Evolutionary conservation across 2,113 vertebrate genomes (phyloP).

Genomic region (Maylandia zebra): DNA sequence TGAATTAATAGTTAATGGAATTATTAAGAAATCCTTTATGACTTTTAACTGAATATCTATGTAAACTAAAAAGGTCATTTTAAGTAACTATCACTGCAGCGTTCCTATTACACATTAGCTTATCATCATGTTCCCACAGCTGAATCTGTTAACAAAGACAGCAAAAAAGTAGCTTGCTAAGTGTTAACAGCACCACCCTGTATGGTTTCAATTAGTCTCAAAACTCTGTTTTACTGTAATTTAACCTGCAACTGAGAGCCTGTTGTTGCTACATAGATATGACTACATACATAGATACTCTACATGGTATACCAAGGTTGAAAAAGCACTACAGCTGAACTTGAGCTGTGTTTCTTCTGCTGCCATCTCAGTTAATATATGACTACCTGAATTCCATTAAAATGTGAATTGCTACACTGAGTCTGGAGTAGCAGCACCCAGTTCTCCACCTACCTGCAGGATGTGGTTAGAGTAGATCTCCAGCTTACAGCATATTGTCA

Average conservation of each 20-base stretch:
- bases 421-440: background rate
- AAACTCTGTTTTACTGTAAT: background rate
- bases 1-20: background rate
- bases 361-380: background rate
- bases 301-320: rapidly evolving
- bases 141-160: background rate
- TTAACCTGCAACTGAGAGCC: background rate
- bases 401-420: background rate
- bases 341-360: background rate
- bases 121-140: background rate
- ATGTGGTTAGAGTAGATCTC: background rate
- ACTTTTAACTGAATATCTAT: background rate
- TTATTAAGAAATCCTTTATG: background rate
- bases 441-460: background rate
- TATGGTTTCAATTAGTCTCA: background rate
- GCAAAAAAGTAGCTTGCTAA: background rate
- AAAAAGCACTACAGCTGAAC: background rate
- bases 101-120: background rate
- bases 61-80: background rate
- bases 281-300: background rate
- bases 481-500: background rate
- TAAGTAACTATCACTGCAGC: background rate
- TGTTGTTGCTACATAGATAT: background rate
- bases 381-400: background rate
- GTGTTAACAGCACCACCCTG: background rate